Conservation (phyloP, 2,113 vertebrate genomes). For the Notarius lentiginosus region DNA sequence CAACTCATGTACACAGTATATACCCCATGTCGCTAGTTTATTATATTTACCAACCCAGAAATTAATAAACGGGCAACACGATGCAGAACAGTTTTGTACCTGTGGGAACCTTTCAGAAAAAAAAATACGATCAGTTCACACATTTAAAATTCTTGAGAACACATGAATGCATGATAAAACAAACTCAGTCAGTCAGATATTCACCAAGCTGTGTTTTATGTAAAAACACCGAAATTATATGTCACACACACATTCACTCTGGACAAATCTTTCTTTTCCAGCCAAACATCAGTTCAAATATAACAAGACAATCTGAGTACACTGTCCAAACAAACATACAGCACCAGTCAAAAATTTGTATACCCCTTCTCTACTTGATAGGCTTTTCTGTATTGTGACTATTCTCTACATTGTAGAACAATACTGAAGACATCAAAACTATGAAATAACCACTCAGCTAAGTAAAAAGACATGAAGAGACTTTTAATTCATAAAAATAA, state of each 20-base stretch:
- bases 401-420: too few species aligned
- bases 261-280: conserved; percentile 57
- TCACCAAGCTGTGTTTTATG: not conserved
- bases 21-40: not conserved
- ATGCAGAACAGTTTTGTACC: not conserved
- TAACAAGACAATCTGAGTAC: not conserved
- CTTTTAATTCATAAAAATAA: too few species aligned
- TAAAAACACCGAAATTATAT: not conserved
- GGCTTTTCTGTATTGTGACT: too few species aligned
- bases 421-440: too few species aligned
- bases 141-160: not conserved
- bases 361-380: too few species aligned
- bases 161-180: not conserved
- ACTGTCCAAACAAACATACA: not conserved
- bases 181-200: not conserved
- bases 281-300: conserved; percentile 55
- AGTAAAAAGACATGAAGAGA: too few species aligned
- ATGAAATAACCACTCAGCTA: too few species aligned
- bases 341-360: too few species aligned
- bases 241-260: not conserved
- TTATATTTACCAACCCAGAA: not conserved
- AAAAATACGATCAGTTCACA: not conserved
- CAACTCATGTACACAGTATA: not conserved
- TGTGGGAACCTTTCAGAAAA: not conserved
- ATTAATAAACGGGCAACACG: not conserved